Conservation (phyloP, 2,888 invertebrate genomes). For the Myopa tessellatipennis region DNA sequence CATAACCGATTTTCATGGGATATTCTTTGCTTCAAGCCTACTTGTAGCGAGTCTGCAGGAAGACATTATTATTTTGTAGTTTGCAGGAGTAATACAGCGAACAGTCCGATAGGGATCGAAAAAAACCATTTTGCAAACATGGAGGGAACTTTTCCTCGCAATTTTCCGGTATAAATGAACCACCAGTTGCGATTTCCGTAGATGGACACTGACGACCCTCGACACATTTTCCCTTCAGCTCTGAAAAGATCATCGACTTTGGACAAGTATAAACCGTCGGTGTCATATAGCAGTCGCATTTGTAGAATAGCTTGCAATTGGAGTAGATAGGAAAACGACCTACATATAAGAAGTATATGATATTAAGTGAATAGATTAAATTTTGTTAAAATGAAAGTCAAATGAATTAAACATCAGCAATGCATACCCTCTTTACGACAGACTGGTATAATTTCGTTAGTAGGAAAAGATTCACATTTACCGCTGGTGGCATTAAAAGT, state of each 20-base stretch:
- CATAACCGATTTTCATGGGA: neutral
- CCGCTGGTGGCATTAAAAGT: constrained; percentile 56
- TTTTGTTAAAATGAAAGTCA: neutral
- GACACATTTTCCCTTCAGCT: constrained; percentile 59
- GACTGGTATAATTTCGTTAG: constrained; percentile 53
- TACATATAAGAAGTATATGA: constrained; percentile 41
- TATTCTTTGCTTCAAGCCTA: constrained; percentile 44
- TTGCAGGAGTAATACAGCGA: constrained; percentile 68
- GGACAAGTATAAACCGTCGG: constrained; percentile 63
- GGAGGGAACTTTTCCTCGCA: constrained; percentile 63
- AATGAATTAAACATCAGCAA: neutral
- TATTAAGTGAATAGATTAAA: neutral
- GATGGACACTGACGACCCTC: constrained; percentile 57
- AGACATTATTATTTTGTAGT: constrained; percentile 58
- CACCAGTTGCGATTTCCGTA: constrained; percentile 58
- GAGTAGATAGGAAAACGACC: constrained; percentile 65
- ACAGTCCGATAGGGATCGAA: constrained; percentile 65
- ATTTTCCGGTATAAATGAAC: constrained; percentile 57
- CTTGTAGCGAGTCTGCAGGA: constrained; percentile 65
- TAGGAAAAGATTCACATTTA: constrained; percentile 56
- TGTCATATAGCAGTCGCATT: constrained; percentile 58
- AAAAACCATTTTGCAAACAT: constrained; percentile 63
- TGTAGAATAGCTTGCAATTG: constrained; percentile 62
- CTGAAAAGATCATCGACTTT: constrained; percentile 58
- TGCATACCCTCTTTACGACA: constrained; percentile 52